Percentiles rank a stretch among this genome's conserved stretches.
Conservation (phyloP, 2,888 invertebrate genomes). For the Fissipunctia ypsillon region DNA sequence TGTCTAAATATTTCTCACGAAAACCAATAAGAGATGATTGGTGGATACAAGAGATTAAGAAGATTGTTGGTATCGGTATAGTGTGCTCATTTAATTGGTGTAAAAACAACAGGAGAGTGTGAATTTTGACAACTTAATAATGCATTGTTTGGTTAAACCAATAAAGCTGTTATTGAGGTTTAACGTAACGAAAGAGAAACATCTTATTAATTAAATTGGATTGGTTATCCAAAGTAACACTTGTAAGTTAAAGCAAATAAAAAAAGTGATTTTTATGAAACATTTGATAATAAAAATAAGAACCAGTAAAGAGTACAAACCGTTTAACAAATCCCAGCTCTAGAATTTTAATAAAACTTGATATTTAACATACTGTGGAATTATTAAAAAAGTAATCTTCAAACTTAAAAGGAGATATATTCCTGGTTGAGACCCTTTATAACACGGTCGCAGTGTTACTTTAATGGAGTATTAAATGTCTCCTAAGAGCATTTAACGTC, state of each 20-base stretch:
- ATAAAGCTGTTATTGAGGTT: conserved; percentile 65
- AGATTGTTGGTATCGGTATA: conserved; percentile 73
- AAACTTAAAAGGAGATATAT: conserved; percentile 65
- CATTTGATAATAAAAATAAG: neutral
- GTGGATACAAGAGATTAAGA: conserved; percentile 72
- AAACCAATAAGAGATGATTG: conserved; percentile 63
- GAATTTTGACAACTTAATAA: conserved; percentile 74
- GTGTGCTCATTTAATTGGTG: conserved; percentile 69
- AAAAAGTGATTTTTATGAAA: neutral
- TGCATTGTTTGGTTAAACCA: conserved; percentile 67
- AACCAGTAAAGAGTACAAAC: neutral
- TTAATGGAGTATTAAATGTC: conserved; percentile 80
- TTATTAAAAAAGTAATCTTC: conserved; percentile 47
- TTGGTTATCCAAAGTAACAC: neutral
- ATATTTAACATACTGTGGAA: conserved; percentile 22
- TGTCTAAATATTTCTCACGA: conserved; percentile 44
- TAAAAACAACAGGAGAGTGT: conserved; percentile 72
- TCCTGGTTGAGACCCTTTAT: conserved; percentile 68
- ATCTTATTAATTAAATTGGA: conserved; percentile 23
- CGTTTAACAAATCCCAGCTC: conserved; percentile 10
- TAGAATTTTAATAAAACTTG: conserved; percentile 30
- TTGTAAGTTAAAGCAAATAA: neutral
- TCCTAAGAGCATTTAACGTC: conserved; percentile 76
- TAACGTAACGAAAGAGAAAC: conserved; percentile 38
- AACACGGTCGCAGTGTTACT: conserved; percentile 67